These are phyloP conservation scores for Calcarius lapponicus DNA, from an alignment of 2,797 vertebrate genomes.

Conservation along the genomic window DNA sequence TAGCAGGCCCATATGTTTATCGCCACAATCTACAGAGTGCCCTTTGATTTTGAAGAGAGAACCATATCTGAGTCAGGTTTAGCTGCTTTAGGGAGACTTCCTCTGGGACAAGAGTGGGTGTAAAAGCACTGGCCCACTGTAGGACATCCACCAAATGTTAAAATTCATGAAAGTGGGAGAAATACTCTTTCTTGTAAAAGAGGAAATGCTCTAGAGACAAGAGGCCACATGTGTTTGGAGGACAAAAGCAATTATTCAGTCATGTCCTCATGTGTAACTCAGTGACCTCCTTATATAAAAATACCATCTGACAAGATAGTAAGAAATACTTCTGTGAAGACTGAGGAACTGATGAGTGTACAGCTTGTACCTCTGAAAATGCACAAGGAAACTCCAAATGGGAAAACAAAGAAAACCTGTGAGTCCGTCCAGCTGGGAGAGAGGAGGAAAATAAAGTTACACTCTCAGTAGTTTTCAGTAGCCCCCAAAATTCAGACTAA, in stretches of 20 bases:
- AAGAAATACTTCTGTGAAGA: not conserved
- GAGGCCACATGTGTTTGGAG: not conserved
- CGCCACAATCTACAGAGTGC: not conserved
- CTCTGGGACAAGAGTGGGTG: not conserved
- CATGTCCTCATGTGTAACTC: not conserved
- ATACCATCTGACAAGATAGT: not conserved
- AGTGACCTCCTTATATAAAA: not conserved
- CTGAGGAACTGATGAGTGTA: not conserved
- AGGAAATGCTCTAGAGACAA: not conserved
- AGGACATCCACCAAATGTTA: not conserved
- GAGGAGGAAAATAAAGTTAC: not conserved
- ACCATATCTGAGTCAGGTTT: not conserved
- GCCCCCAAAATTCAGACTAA: not conserved
- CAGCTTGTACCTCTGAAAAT: not conserved
- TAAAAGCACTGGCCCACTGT: not conserved
- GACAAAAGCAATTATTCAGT: not conserved
- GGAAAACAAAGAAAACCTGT: not conserved
- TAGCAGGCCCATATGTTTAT: constrained; percentile 28
- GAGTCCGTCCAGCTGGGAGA: not conserved
- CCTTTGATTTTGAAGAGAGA: constrained; percentile 38
- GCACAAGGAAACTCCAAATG: not conserved
- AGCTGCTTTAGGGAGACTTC: not conserved
- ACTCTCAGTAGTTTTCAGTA: not conserved
- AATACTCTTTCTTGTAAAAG: not conserved
- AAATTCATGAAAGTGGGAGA: not conserved